phyloP scores from a whole-genome alignment of 2,888 invertebrate species.

The Caenorhabditis sp. region DNA sequence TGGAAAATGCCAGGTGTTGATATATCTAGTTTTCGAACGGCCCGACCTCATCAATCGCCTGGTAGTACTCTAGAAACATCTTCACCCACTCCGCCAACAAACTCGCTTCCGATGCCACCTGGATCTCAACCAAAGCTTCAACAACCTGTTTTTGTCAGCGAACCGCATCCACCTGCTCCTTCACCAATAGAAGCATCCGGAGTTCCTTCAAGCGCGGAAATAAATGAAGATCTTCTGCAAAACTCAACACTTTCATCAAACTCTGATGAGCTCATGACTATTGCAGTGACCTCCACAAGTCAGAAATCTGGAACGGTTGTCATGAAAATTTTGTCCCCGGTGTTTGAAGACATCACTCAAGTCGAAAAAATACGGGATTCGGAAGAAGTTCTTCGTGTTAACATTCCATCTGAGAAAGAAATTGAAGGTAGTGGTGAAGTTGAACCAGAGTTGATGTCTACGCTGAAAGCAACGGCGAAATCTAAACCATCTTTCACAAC shows the following conservation, averaged over 20 bases:
- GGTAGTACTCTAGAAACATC: slow-evolving; percentile 42
- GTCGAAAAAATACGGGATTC: slow-evolving; percentile 39
- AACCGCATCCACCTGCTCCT: slow-evolving; percentile 56
- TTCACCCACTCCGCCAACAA: slow-evolving; percentile 38
- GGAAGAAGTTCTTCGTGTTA: slow-evolving; percentile 31
- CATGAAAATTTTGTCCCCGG: slow-evolving; percentile 50
- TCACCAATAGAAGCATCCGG: slow-evolving; percentile 24
- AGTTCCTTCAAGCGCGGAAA: slow-evolving; percentile 20
- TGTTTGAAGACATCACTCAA: slow-evolving; percentile 64
- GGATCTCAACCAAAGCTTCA: slow-evolving; percentile 19
- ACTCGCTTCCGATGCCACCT: slow-evolving; percentile 60
- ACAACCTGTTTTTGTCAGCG: slow-evolving; percentile 7
- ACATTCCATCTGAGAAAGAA: slow-evolving; percentile 12
- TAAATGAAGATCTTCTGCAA: slow-evolving; percentile 1
- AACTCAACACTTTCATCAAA: slow-evolving; percentile 18
- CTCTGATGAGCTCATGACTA: slow-evolving; percentile 50
- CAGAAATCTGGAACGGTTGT: slow-evolving; percentile 41
- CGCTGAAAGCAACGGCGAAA: slow-evolving; percentile 38
- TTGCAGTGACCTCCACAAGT: slow-evolving; percentile 52
- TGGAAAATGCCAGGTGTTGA: slow-evolving; percentile 70
- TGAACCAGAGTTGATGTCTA: slow-evolving; percentile 46
- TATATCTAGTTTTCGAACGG: slow-evolving; percentile 63
- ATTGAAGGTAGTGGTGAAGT: slow-evolving; percentile 38
- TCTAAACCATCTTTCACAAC: slow-evolving; percentile 7
- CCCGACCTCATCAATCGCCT: slow-evolving; percentile 55